A percentile compares a stretch with the other conserved stretches of the same genome.
These are phyloP conservation scores for Drosophila kurseongensis DNA, from an alignment of 1,140 invertebrate species.

Conservation along the genomic window DNA sequence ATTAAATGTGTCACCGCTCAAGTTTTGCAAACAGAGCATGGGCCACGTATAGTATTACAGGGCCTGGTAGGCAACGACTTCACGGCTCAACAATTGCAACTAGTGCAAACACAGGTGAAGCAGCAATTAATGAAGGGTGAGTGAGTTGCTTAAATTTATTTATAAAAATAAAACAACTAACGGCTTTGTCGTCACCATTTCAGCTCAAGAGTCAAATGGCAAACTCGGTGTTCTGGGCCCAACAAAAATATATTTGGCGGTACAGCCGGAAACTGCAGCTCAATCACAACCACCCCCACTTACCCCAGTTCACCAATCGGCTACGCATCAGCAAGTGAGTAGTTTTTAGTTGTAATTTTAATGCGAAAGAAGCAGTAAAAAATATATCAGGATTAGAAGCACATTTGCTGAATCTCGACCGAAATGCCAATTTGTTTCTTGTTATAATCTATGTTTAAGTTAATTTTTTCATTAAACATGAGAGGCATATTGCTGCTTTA, in stretches of 20 bases:
- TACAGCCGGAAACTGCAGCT: slow-evolving; percentile 87
- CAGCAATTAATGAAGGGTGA: slow-evolving; percentile 93
- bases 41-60: slow-evolving; percentile 93
- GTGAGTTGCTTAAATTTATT: slow-evolving; percentile 24
- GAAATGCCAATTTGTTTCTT: slow-evolving; percentile 28
- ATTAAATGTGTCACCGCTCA: slow-evolving; percentile 94
- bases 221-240: slow-evolving; percentile 93
- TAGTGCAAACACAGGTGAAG: slow-evolving; percentile 94
- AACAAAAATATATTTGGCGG: slow-evolving; percentile 93
- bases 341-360: slow-evolving; percentile 77
- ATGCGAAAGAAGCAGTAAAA: slow-evolving; percentile 29
- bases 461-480: slow-evolving; percentile 42
- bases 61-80: slow-evolving; percentile 92
- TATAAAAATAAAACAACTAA: background rate
- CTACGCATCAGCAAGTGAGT: slow-evolving; percentile 84
- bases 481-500: slow-evolving; percentile 68
- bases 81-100: slow-evolving; percentile 90
- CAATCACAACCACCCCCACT: slow-evolving; percentile 85
- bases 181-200: background rate
- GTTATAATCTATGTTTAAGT: slow-evolving; percentile 54
- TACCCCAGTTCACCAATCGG: slow-evolving; percentile 85
- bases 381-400: slow-evolving; percentile 16
- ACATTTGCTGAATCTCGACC: slow-evolving; percentile 19
- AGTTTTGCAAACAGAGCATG: slow-evolving; percentile 92
- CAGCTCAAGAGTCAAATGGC: slow-evolving; percentile 91